Base-by-base conservation (phyloP, 1,140 invertebrate genomes). In the Calliopsis andreniformis region DNA sequence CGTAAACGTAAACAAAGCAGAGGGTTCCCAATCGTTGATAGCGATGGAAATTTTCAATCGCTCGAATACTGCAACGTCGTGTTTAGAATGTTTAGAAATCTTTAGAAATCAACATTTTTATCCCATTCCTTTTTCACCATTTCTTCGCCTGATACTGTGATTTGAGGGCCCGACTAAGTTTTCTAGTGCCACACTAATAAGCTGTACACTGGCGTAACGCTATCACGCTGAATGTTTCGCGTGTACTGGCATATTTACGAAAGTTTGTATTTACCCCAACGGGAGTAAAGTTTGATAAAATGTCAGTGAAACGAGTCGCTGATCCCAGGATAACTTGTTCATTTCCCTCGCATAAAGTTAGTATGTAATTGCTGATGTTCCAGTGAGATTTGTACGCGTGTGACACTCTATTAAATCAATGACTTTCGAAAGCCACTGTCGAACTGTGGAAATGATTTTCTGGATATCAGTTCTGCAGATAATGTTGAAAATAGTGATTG, bases 281-380 rank as follows among this genome's bases (percentile, higher is more conserved):
- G 20, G 2, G 20, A 30, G 49, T 62, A 62, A 39, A 62, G 23
- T 39, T 39, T 62, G 56, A 62, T 23, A 62, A 32, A 71, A 49
- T 49, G 32, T 30, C 56, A n/a, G 20, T 71, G 35, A 18, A 42
- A 71, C 58, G 25, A 39, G 18, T 23, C 25, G 3, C 23, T 28
- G 30, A 59, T 49, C 56, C 20, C 4, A 56, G n/a, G 51, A 69
- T 68, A 68, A 68, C 51, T 68, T 43, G 56, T 69, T 23, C 51
- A 58, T 69, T 69, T 43, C 14, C 5, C 7, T 23, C 1, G 16
- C 16, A n/a, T n/a, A n/a, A n/a, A n/a, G n/a, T n/a, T n/a, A n/a
- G n/a, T n/a, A n/a, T n/a, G n/a, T n/a, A n/a, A n/a, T n/a, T n/a
- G n/a, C n/a, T n/a, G n/a, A n/a, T 56, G 35, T 69, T 23, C 43